Percentiles rank a stretch among this genome's conserved stretches.
Evolutionary conservation across 2,888 invertebrate genomes (phyloP).

Genomic region (Campoplex nolae): DNA sequence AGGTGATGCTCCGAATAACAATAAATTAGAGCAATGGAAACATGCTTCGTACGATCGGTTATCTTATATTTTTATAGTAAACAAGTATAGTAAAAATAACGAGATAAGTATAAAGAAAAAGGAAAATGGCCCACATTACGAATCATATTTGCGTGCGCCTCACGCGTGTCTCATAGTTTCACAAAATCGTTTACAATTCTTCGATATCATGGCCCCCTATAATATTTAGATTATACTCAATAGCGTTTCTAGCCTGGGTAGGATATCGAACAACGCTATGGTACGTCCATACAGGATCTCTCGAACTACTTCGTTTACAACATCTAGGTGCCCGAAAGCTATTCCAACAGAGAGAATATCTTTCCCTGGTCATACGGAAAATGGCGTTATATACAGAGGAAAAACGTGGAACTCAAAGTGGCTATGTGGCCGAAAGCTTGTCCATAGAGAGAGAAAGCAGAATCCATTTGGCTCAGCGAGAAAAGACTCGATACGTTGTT

Average conservation of each 20-base stretch:
- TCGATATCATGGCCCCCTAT: background rate
- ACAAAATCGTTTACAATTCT: slow-evolving; percentile 12
- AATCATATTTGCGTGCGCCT: background rate
- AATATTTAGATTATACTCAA: slow-evolving; percentile 48
- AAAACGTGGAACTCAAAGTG: slow-evolving; percentile 61
- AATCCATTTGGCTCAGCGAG: slow-evolving; percentile 31
- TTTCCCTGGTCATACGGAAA: slow-evolving; percentile 48
- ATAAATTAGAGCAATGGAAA: background rate
- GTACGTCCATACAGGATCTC: slow-evolving; percentile 36
- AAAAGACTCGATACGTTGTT: slow-evolving; percentile 55
- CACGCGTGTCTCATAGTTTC: background rate
- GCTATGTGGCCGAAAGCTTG: slow-evolving; percentile 59
- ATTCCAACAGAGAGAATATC: slow-evolving; percentile 44
- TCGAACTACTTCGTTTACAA: slow-evolving; percentile 60
- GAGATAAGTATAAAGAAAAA: background rate
- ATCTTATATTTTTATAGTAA: background rate
- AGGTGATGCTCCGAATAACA: slow-evolving; percentile 7
- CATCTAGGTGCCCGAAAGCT: slow-evolving; percentile 44
- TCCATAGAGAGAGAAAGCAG: slow-evolving; percentile 16
- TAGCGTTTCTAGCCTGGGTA: slow-evolving; percentile 9
- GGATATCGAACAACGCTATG: slow-evolving; percentile 51
- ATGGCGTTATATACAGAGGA: slow-evolving; percentile 52
- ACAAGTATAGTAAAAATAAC: background rate
- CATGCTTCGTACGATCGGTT: background rate
- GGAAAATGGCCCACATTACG: background rate